Base-by-base conservation (phyloP, 2,797 vertebrate species). In the Malacoctenus gilli region DNA sequence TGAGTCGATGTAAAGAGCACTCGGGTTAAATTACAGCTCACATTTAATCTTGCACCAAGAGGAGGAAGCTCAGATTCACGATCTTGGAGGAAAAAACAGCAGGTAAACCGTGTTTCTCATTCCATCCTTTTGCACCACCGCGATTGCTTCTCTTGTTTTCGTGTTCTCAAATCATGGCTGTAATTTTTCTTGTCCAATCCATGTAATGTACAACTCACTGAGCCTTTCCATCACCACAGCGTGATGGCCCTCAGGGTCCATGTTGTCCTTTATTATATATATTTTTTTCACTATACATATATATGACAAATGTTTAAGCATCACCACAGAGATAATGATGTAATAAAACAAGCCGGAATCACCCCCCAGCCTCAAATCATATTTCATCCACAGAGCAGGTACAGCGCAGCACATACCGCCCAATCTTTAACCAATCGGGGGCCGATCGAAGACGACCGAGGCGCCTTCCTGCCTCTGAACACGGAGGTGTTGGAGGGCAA, bases 401-500 rank as follows among this genome's bases (percentile, higher is more conserved):
- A 41, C 54, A 59, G 30, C 52, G 44, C 16, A 2, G 16, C 38
- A 73, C 58, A 49, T 2, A 28, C 25, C 54, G 57, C 49, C 65
- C 73, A 70, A 58, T 75, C 64, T 67, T 51, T 58, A 70, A 60
- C 59, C 50, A 51, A 56, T 28, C 25, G 56, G 51, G 51, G 69
- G 78, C 72, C 75, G 70, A 80, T 85, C 40, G 49, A 50, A 75
- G 56, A 59, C 25, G 54, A 64, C 71, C 5, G 36, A 67, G 9
- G 57, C 16, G 2, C 51, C 34, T 41, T 49, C 58, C 59, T 82
- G 84, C 87, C 83, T 83, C 54, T 61, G 55, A 80, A 76, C 70
- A 83, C 15, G 11, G 61, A 72, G 68, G 76, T 80, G 72, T 78
- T 72, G 56, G 52, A 84, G 80, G 84, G 68, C 67, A 78, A 22